A percentile compares a stretch with the other conserved stretches of the same genome.
Conservation (phyloP, 2,113 vertebrate genomes). For the Fregata magnificens region DNA sequence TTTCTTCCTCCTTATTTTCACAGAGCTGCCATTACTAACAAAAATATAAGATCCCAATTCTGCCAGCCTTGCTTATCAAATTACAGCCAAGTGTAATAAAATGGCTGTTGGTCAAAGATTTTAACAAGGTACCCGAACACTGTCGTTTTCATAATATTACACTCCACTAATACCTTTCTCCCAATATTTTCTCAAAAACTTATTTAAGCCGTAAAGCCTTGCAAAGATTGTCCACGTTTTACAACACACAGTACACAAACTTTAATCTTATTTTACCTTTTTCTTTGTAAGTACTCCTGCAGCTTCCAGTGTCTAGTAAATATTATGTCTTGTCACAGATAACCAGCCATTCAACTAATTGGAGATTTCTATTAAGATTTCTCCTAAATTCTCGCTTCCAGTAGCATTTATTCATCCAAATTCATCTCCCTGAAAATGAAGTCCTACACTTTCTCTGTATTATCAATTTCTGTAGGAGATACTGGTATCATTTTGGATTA, state of each 20-base stretch:
- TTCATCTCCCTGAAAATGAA: background rate
- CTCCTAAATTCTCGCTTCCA: constrained; percentile 7
- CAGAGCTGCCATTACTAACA: background rate
- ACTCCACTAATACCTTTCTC: background rate
- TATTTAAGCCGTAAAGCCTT: background rate
- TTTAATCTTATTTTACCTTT: background rate
- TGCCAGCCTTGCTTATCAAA: background rate
- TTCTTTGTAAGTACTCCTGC: background rate
- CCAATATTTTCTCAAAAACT: background rate
- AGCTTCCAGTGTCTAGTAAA: constrained; percentile 28
- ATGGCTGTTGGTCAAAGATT: background rate
- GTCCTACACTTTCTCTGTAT: background rate
- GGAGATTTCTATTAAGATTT: constrained; percentile 67
- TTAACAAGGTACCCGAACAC: background rate
- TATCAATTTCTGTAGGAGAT: constrained; percentile 41
- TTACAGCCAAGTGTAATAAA: background rate
- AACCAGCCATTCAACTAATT: constrained; percentile 52
- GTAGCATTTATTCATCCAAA: constrained; percentile 16
- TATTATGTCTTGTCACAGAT: constrained; percentile 24
- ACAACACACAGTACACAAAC: background rate
- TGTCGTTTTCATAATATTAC: background rate
- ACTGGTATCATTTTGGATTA: constrained; percentile 10
- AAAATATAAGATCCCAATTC: background rate
- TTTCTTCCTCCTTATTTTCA: background rate
- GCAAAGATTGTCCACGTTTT: background rate